Evolutionary conservation across 2,113 vertebrate genomes (phyloP).

Genomic region (Sus scrofa): DNA sequence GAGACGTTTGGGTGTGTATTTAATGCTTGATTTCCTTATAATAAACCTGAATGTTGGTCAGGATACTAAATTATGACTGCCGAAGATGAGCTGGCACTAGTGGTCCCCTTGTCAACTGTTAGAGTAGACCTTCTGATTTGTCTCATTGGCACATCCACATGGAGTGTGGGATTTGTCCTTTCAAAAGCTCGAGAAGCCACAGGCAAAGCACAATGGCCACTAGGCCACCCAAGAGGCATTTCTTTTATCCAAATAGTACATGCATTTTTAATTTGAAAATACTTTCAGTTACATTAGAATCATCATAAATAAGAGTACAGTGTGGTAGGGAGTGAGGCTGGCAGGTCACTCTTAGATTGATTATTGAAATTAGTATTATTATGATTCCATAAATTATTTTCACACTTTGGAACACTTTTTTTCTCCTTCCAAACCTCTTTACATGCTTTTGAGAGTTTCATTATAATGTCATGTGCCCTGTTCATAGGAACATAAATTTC

Average conservation of each 20-base stretch:
- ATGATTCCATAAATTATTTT: constrained; percentile 49
- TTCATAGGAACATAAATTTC: constrained; percentile 68
- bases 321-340: neutral
- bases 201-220: neutral
- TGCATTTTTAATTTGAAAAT: constrained; percentile 73
- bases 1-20: constrained; percentile 11
- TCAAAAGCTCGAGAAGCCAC: neutral
- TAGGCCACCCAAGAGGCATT: constrained; percentile 21
- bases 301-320: constrained; percentile 67
- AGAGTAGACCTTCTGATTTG: neutral
- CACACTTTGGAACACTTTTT: constrained; percentile 36
- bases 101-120: constrained; percentile 32
- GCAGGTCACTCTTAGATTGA: constrained; percentile 27
- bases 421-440: constrained; percentile 65
- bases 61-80: constrained; percentile 45
- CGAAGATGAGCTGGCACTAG: neutral
- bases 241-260: constrained; percentile 61
- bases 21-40: neutral
- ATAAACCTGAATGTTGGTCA: constrained; percentile 57
- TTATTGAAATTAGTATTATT: constrained; percentile 78
- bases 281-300: constrained; percentile 69
- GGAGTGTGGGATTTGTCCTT: neutral
- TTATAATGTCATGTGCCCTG: constrained; percentile 56
- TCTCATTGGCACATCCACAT: neutral
- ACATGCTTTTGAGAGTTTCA: constrained; percentile 55